Evolutionary conservation across 2,888 invertebrate species (phyloP).

Genomic region (Drosophila prostipennis): DNA sequence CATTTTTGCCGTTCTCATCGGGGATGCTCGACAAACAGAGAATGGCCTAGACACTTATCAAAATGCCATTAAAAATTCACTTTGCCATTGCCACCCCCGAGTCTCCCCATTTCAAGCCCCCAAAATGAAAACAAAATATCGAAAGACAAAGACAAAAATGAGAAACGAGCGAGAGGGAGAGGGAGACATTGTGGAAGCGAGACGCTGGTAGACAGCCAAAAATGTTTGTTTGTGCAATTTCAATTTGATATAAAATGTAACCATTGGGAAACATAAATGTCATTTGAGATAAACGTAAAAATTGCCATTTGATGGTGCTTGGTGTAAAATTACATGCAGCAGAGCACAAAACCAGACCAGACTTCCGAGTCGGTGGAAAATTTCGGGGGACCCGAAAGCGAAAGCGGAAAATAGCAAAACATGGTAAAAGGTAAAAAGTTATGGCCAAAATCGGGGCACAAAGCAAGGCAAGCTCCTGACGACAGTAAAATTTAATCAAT

Average conservation of each 20-base stretch:
- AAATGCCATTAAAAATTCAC: conserved; percentile 73
- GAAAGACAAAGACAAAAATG: too few species aligned
- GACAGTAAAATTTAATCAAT: conserved; percentile 72
- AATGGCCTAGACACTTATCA: conserved; percentile 57
- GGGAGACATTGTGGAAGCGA: too few species aligned
- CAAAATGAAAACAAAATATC: conserved; percentile 6
- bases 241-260: conserved; percentile 66
- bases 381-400: conserved; percentile 6
- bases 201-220: background rate
- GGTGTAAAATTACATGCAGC: conserved; percentile 46
- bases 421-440: conserved; percentile 27
- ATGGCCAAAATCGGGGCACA: conserved; percentile 31
- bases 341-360: conserved; percentile 33
- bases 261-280: conserved; percentile 77
- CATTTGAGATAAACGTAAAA: conserved; percentile 76
- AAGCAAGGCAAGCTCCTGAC: conserved; percentile 28
- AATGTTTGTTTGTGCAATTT: conserved; percentile 53
- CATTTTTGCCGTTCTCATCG: conserved; percentile 13
- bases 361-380: background rate
- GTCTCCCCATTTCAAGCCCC: conserved; percentile 2
- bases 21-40: conserved; percentile 21
- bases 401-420: conserved; percentile 22
- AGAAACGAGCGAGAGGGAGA: background rate
- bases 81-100: conserved; percentile 34
- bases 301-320: conserved; percentile 67